Evolutionary conservation across 2,113 vertebrate species (phyloP).

Genomic region (Fulmarus glacialis): DNA sequence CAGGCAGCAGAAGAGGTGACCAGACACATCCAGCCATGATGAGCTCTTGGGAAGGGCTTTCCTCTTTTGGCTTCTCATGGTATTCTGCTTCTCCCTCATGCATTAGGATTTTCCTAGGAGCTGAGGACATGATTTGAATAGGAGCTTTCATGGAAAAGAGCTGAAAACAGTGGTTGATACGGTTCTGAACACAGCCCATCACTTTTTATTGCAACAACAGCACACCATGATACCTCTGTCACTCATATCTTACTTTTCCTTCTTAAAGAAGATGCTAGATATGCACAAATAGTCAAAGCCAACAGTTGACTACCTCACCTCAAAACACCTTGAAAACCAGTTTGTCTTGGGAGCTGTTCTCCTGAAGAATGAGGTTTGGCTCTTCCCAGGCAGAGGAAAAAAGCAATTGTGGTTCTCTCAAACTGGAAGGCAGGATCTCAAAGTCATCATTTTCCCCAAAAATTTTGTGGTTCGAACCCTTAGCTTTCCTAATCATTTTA

Average conservation of each 20-base stretch:
- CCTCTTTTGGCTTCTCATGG: no score
- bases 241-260: not conserved
- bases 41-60: not conserved
- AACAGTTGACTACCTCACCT: not conserved
- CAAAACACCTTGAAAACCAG: not conserved
- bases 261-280: not conserved
- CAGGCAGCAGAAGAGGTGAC: not conserved
- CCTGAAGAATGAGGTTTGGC: not conserved
- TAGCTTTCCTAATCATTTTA: not conserved
- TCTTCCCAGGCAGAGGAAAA: not conserved
- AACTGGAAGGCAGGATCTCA: not conserved
- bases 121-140: not conserved
- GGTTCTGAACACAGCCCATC: not conserved
- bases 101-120: not conserved
- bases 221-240: not conserved
- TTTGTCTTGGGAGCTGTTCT: not conserved
- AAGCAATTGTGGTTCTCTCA: not conserved
- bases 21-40: not conserved
- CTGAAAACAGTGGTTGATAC: not conserved
- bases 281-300: not conserved
- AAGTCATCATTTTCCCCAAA: accelerated
- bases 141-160: not conserved
- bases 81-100: not conserved
- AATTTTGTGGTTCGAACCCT: not conserved
- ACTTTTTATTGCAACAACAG: not conserved